Evolutionary conservation across 2,113 vertebrate genomes (phyloP), one percentile per base, ranked within the genome.

Genomic region (Gopherus flavomarginatus): DNA sequence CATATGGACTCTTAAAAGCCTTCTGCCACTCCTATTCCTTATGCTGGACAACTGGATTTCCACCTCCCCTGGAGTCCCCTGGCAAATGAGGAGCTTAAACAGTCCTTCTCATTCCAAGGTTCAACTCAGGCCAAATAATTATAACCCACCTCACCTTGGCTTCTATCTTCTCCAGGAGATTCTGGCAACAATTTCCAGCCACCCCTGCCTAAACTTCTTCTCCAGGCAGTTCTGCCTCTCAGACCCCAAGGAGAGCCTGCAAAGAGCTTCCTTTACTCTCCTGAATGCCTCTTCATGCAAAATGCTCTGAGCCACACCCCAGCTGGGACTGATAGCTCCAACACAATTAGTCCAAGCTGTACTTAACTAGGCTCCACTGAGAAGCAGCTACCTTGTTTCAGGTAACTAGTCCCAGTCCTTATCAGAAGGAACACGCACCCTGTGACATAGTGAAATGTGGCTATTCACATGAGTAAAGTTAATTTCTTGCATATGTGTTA

Each of bases 401-500:
- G 65, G 5, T 21, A 7, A 38, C 8, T 38, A 72, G n/a, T n/a
- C 19, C 35, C 9, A 22, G 31, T 38, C 19, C 19, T 38, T 38
- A 72, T 38, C 65, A 21, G n/a, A 38, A 21, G 65, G 65, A 72
- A 38, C 16, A 38, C 38, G 65, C 35, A 72, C 65, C 19, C 35
- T 9, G 9, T 72, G 31, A 59, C 12, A 38, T 22, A 22, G 8
- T 69, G 6, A 78, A 90, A 44, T 69, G 77, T 53, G 3, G 81
- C 42, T 53, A 26, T 10, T 95, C 90, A 94, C 50, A 90, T 90
- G 83, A 85, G 38, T 21, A 81, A 89, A 90, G 88, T 11, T 65
- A 81, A 47, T 78, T 24, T 59, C 90, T 90, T 94, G 11, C 17
- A 93, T 44, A 95, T 54, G 50, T 93, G 94, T 84, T 93, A 92